Evolutionary conservation across 2,113 vertebrate species (phyloP), one percentile per base, ranked within the genome.

Genomic region (Hippocampus comes): DNA sequence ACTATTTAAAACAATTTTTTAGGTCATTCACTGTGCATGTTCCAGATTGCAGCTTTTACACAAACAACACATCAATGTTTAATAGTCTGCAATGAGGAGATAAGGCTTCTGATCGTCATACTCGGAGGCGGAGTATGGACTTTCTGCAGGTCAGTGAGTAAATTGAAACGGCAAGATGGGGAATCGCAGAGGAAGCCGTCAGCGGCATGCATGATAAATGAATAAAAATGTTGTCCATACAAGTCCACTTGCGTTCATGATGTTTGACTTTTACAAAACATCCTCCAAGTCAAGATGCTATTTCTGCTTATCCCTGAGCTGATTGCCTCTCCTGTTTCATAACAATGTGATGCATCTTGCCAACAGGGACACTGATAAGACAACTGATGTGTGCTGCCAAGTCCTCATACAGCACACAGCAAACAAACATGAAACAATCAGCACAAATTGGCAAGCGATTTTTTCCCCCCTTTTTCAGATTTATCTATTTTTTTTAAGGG

Each of bases 61-160:
- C 84, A 81, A 88, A 84, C 78, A 87, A 82, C 78, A 77, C 85
- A 92, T 89, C 79, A 87, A 89, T 89, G 84, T 89, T 89, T 90
- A 90, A 90, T 88, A 84, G 78, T 78, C 87, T 89, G 89, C 89
- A 86, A 75, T 87, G 85, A 82, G 84, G 84, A 80, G 84, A 86
- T 87, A 89, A 82, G 63, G 53, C 73, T 38, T 75, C 67, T 60
- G 78, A 89, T 83, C 82, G 78, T 80, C 75, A 38, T 77, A 71
- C 42, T 74, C 41, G 72, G 79, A 78, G 65, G 53, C 4, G 53
- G 20, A 38, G 61, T 63, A 57, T 27, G 15, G 61, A 42, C 6
- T 20, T 51, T 51, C 66, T 82, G 68, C 55, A 46, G 64, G 73
- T 72, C 53, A 70, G n/a, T 67, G 74, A 75, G 63, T 69, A 43